Base-by-base conservation (phyloP, 2,888 invertebrate species). In the Brachyopa scutellaris region DNA sequence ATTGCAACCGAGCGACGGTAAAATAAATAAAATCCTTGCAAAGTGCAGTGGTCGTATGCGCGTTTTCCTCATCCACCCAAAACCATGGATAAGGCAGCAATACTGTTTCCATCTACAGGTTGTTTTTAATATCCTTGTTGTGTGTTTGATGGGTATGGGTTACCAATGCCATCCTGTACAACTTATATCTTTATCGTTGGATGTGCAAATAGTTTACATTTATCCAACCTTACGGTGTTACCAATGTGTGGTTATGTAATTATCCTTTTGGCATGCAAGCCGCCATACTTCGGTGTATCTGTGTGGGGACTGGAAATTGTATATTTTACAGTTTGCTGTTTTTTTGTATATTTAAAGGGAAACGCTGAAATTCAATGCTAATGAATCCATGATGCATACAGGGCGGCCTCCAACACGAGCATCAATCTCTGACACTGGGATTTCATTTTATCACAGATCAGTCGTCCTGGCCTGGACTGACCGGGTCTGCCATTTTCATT, bases 231-330 rank as follows among this genome's bases (percentile, higher is more conserved):
- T 73, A 53, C 45, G 51, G 61, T 59, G 59, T 7, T 49, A 59
- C 40, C 57, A 59, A 29, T 59, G 49, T 62, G 72, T 53, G 62
- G 72, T 45, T 45, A 62, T 62, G 55, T 26, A 73, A 55, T 73
- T 62, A 73, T 55, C 72, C 55, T 73, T 45, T 36, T 23, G 42
- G 23, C 51, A 33, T 9, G 26, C 11, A 49, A 26, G 26, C 19
- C 31, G 5, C 26, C 26, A 26, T 5, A 5, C 4, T 26, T 26
- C 26, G 26, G 9, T 15, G 19, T 9, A 11, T 36, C 26, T 42
- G 6, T 45, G 45, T 42, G 6, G 26, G 17, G 9, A 4, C 31
- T 23, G 40, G 17, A 49, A 72, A 51, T 51, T 42, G 53, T 38
- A 62, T n/a, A n/a, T n/a, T n/a, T n/a, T n/a, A n/a, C n/a, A n/a